phyloP scores from a whole-genome alignment of 2,888 invertebrate genomes.

The Caenorhabditis sinica region DNA sequence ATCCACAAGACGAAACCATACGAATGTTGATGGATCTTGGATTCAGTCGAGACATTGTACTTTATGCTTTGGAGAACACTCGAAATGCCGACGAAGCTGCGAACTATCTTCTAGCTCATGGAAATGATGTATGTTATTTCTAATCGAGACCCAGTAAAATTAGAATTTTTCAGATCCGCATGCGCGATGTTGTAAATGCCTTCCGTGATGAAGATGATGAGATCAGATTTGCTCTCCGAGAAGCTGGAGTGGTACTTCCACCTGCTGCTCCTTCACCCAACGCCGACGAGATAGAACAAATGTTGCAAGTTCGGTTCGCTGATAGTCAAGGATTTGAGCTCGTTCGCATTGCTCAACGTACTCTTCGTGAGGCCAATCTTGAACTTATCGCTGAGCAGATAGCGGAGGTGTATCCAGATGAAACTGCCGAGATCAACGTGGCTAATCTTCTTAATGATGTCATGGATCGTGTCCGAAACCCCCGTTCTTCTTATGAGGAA shows the following conservation, averaged over 20 bases:
- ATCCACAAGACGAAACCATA: slow-evolving; percentile 35
- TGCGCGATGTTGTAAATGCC: slow-evolving; percentile 15
- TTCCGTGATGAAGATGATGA: slow-evolving; percentile 31
- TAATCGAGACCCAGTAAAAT: not conserved
- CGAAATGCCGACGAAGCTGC: slow-evolving; percentile 65
- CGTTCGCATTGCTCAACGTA: slow-evolving; percentile 17
- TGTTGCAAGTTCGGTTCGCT: slow-evolving; percentile 4
- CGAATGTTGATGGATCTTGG: slow-evolving; percentile 76
- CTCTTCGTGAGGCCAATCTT: slow-evolving; percentile 3
- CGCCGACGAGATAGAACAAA: slow-evolving; percentile 25
- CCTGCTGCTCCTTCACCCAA: not conserved
- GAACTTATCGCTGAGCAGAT: slow-evolving; percentile 19
- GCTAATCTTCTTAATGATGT: slow-evolving; percentile 12
- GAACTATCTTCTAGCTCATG: slow-evolving; percentile 57
- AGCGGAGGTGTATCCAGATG: slow-evolving; percentile 18
- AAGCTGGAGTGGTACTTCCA: not conserved
- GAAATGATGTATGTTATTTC: slow-evolving; percentile 24
- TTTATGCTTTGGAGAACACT: slow-evolving; percentile 67
- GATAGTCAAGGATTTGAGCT: slow-evolving; percentile 14
- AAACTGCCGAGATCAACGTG: not conserved
- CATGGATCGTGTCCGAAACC: slow-evolving; percentile 29
- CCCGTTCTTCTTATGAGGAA: slow-evolving; percentile 43
- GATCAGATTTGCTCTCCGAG: not conserved
- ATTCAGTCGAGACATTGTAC: slow-evolving; percentile 73
- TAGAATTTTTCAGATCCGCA: slow-evolving; percentile 14